Conservation (phyloP, 2,888 invertebrate species). For the Silvanus unidentatus region DNA sequence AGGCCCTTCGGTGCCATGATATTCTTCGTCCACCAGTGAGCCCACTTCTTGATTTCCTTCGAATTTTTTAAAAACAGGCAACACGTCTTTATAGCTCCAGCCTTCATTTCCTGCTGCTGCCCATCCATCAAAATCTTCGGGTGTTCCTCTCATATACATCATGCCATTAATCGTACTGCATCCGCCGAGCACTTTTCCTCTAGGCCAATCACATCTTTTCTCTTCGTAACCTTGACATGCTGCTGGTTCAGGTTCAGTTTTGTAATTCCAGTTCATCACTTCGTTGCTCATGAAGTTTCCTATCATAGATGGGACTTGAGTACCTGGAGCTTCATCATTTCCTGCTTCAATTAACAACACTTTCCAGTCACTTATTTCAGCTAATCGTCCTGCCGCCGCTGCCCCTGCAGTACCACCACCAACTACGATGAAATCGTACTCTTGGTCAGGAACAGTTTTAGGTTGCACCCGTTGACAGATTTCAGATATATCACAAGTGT, state of each 20-base stretch:
- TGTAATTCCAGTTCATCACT: conserved; percentile 63
- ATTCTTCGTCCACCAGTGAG: conserved; percentile 52
- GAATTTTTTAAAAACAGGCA: conserved; percentile 65
- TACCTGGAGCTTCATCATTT: conserved; percentile 61
- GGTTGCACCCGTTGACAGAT: conserved; percentile 56
- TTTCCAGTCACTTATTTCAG: conserved; percentile 61
- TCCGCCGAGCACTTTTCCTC: conserved; percentile 68
- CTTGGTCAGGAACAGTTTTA: conserved; percentile 44
- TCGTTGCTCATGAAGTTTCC: conserved; percentile 56
- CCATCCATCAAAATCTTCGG: conserved; percentile 72
- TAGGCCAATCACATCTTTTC: conserved; percentile 59
- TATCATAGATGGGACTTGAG: conserved; percentile 62
- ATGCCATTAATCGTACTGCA: conserved; percentile 71
- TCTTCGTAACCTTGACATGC: conserved; percentile 55
- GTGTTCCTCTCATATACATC: conserved; percentile 76
- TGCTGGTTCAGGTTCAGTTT: conserved; percentile 57
- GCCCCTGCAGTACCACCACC: conserved; percentile 64
- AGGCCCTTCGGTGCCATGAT: conserved; percentile 58
- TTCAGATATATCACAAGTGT: conserved; percentile 53
- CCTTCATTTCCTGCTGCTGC: conserved; percentile 63
- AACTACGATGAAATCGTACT: conserved; percentile 62
- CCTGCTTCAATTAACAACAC: conserved; percentile 68
- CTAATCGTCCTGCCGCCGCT: conserved; percentile 58
- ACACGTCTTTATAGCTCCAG: conserved; percentile 74
- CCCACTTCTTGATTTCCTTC: conserved; percentile 63